Conservation (phyloP, 2,797 vertebrate species). For the Phataginus tetradactyla region DNA sequence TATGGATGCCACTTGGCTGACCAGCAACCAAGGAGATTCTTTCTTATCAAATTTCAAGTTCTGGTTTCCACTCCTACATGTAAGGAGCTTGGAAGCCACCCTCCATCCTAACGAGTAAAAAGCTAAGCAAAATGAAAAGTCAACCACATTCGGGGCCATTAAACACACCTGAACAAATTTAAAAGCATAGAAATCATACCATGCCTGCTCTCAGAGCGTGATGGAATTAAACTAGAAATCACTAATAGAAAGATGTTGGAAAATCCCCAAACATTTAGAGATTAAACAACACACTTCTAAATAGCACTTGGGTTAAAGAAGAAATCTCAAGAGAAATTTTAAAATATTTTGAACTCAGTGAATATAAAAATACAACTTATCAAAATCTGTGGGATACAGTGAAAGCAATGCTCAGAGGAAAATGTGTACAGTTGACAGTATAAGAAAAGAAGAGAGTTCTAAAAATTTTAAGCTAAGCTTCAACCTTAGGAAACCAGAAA, state of each 20-base stretch:
- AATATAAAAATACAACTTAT: neutral
- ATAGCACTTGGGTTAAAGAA: neutral
- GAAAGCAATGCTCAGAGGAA: neutral
- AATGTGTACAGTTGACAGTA: neutral
- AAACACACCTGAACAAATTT: neutral
- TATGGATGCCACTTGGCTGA: neutral
- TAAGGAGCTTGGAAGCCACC: neutral
- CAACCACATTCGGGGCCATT: neutral
- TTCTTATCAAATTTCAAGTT: neutral
- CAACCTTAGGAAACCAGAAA: neutral
- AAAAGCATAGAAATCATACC: neutral
- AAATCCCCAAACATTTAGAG: neutral
- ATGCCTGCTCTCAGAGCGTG: neutral
- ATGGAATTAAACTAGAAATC: neutral
- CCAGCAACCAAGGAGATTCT: neutral
- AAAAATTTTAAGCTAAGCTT: neutral
- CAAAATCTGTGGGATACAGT: neutral
- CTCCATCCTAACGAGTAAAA: neutral
- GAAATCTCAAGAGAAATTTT: neutral
- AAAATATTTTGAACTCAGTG: neutral
- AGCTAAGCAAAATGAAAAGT: neutral
- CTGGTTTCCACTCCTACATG: neutral
- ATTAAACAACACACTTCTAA: neutral
- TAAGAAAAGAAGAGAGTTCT: neutral
- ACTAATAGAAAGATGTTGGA: neutral